phyloP scores from a whole-genome alignment of 2,888 invertebrate genomes.

The Melanargia galathea region DNA sequence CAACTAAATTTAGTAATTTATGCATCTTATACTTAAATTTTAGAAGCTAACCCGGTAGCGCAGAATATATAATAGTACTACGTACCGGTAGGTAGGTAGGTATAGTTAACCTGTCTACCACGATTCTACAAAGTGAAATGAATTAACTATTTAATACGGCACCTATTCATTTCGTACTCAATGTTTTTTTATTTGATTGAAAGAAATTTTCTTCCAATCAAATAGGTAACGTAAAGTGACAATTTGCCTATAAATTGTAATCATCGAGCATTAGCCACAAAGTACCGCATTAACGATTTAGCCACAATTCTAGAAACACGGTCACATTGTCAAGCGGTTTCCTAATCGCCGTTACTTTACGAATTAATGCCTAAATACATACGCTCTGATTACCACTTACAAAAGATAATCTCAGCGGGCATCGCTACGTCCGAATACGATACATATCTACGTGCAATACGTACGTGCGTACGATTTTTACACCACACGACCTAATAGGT shows the following conservation, averaged over 20 bases:
- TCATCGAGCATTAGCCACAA: neutral
- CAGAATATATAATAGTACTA: too few relatives aligned
- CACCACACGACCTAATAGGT: too few relatives aligned
- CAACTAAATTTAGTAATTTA: too few relatives aligned
- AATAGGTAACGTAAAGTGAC: neutral
- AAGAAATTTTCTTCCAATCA: neutral
- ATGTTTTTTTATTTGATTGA: too few relatives aligned
- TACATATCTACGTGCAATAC: constrained; percentile 16
- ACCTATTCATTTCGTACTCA: too few relatives aligned
- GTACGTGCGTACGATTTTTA: constrained; percentile 8
- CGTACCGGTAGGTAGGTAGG: too few relatives aligned
- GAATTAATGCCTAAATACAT: constrained; percentile 36
- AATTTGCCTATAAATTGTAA: constrained; percentile 5
- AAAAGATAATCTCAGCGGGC: constrained; percentile 30
- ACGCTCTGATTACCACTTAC: constrained; percentile 39
- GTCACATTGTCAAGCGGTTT: constrained; percentile 31
- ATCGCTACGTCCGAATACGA: constrained; percentile 12
- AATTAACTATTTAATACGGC: too few relatives aligned
- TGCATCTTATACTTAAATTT: too few relatives aligned
- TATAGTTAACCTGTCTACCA: too few relatives aligned
- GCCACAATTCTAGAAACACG: constrained; percentile 15
- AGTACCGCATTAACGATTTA: constrained; percentile 16
- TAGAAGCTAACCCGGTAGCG: too few relatives aligned
- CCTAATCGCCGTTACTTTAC: constrained; percentile 30
- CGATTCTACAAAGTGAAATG: too few relatives aligned